Percentiles rank a stretch among this genome's conserved stretches.
These are phyloP conservation scores for Neogale vison DNA, from an alignment of 2,113 vertebrate species.

Conservation along the genomic window DNA sequence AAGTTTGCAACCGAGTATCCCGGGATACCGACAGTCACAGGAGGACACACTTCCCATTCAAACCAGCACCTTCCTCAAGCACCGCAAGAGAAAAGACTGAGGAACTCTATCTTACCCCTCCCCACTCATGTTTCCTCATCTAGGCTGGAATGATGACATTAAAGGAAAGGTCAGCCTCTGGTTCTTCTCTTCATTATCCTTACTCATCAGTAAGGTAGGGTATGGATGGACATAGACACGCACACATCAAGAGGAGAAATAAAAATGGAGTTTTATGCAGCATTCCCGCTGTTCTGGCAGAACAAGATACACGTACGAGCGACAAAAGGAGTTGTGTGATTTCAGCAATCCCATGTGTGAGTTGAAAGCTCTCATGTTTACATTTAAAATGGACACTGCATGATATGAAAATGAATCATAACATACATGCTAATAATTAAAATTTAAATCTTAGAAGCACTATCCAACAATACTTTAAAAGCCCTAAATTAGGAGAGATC, in stretches of 20 bases:
- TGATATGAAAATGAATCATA: not conserved
- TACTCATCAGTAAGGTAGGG: not conserved
- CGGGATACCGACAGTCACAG: not conserved
- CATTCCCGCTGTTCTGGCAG: not conserved
- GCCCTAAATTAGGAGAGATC: not conserved
- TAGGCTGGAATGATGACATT: not conserved
- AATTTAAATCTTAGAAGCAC: not conserved
- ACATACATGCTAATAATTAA: not conserved
- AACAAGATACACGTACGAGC: rapidly evolving
- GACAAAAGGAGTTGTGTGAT: not conserved
- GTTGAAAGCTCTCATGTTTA: not conserved
- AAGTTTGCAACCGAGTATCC: not conserved
- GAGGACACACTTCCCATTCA: not conserved
- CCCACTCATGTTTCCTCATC: not conserved
- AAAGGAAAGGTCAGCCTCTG: not conserved
- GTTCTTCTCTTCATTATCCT: not conserved
- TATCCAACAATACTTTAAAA: not conserved
- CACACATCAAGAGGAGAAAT: not conserved
- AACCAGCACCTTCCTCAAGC: not conserved
- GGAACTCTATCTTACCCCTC: not conserved
- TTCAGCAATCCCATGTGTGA: rapidly evolving
- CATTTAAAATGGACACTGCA: not conserved
- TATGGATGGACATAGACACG: not conserved
- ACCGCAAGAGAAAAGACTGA: not conserved
- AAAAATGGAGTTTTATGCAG: not conserved